Evolutionary conservation across 2,888 invertebrate genomes (phyloP), one percentile per base, ranked within the genome.

Genomic region (Strigamia crassipes): DNA sequence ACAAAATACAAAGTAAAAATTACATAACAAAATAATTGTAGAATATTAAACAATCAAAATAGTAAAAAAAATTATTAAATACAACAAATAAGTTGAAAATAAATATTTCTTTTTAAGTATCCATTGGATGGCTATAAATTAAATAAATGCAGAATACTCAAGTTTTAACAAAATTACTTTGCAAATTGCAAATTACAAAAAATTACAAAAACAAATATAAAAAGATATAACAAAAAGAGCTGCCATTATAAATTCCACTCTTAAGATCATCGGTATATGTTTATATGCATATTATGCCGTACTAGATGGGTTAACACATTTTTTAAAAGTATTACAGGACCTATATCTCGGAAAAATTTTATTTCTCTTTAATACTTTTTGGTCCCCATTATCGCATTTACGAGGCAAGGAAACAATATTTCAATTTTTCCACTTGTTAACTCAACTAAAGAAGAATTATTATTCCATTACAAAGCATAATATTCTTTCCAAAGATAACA

Each of bases 91-190:
- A 56, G 56, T 18, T 8, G 2, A 73, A 66, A 73, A 73, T 73
- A 73, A 73, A 73, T 73, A 73, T 73, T 31, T 21, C 61, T 23
- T 23, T 73, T 73, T 73, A 73, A 73, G 73, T 73, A 73, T 73
- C 73, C 73, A 73, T 73, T 73, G 27, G 13, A 73, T 73, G 73
- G 73, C 27, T 73, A 66, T 15, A 27, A 23, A 73, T 31, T 73
- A 73, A 73, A 73, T 13, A 73, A 31, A 73, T 27, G 73, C 23
- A 23, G 23, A 61, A 23, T 18, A 61, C 18, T 1, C 61, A 61
- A 23, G 21, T n/a, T 61, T 23, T 61, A 38, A 38, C 38, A 38
- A 38, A 38, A 38, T 38, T 6, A 38, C 38, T 38, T 38, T 38
- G 38, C 38, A 38, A 38, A 38, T 38, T 38, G 38, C 38, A 38